Conservation (phyloP, 2,113 vertebrate species). For the Ondatra zibethicus region DNA sequence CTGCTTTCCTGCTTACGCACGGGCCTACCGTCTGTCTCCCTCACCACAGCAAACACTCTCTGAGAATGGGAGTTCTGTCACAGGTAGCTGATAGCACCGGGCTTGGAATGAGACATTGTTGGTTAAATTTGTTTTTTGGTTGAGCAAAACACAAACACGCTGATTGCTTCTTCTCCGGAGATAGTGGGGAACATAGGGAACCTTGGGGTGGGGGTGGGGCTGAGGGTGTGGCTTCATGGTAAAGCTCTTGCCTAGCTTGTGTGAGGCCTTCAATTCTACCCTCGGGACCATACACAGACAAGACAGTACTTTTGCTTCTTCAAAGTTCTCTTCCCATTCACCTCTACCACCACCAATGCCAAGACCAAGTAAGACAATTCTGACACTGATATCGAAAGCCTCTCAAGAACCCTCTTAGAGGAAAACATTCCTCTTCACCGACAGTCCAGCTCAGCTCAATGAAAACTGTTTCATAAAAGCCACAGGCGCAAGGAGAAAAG, state of each 20-base stretch:
- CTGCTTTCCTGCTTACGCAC: neutral
- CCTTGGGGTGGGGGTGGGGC: neutral
- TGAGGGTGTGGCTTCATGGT: too few relatives aligned
- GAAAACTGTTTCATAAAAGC: conserved; percentile 6
- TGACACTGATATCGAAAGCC: neutral
- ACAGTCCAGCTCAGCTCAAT: neutral
- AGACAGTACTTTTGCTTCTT: neutral
- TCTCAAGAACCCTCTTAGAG: neutral
- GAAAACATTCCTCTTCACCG: neutral
- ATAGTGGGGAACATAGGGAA: neutral
- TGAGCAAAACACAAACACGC: neutral
- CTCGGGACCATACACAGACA: neutral
- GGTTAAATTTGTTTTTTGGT: neutral
- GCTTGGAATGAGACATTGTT: neutral
- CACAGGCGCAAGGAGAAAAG: neutral
- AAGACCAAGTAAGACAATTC: neutral
- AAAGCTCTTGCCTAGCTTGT: neutral
- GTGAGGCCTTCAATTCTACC: neutral
- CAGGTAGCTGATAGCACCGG: neutral
- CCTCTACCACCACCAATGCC: accelerated
- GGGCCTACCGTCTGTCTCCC: neutral
- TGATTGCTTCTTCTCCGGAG: neutral
- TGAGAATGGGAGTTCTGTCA: neutral
- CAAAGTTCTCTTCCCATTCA: neutral
- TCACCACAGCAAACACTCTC: neutral